Conservation (phyloP, 2,888 invertebrate genomes). For the Allophyes oxyacanthae region DNA sequence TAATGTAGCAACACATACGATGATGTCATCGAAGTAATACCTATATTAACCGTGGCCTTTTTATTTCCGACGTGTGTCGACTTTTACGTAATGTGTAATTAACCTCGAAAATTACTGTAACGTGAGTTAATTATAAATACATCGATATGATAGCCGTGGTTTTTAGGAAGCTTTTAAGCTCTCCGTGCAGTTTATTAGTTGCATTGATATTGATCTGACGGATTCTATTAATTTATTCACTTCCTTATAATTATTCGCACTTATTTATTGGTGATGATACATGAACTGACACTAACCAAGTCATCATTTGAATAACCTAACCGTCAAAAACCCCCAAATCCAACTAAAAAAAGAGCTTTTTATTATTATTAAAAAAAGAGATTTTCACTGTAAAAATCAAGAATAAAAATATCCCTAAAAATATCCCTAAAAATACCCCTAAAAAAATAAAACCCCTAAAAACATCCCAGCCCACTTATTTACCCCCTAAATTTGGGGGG, state of each 20-base stretch:
- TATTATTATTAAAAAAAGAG: too few species aligned
- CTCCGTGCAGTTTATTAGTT: conserved; percentile 15
- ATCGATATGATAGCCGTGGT: conserved; percentile 7
- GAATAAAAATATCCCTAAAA: too few species aligned
- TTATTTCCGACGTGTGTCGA: conserved; percentile 49
- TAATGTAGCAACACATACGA: not conserved
- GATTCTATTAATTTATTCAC: not conserved
- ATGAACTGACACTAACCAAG: too few species aligned
- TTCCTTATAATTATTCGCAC: conserved; percentile 26
- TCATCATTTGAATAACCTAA: too few species aligned
- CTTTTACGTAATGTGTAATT: conserved; percentile 47
- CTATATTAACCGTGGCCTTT: conserved; percentile 50
- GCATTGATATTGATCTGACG: not conserved
- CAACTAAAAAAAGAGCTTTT: too few species aligned
- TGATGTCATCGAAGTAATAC: conserved; percentile 32
- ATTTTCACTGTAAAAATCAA: too few species aligned
- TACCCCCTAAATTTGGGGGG: too few species aligned
- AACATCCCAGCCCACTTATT: too few species aligned
- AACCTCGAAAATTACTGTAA: conserved; percentile 45
- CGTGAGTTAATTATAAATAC: conserved; percentile 31
- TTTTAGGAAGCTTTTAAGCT: conserved; percentile 49
- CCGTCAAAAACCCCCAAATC: too few species aligned
- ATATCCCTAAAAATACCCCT: too few species aligned
- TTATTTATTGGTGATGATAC: too few species aligned
- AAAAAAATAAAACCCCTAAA: too few species aligned